A percentile compares a stretch with the other conserved stretches of the same genome.
phyloP scores from a whole-genome alignment of 1,140 invertebrate species.

The Drosophila pruinosa region DNA sequence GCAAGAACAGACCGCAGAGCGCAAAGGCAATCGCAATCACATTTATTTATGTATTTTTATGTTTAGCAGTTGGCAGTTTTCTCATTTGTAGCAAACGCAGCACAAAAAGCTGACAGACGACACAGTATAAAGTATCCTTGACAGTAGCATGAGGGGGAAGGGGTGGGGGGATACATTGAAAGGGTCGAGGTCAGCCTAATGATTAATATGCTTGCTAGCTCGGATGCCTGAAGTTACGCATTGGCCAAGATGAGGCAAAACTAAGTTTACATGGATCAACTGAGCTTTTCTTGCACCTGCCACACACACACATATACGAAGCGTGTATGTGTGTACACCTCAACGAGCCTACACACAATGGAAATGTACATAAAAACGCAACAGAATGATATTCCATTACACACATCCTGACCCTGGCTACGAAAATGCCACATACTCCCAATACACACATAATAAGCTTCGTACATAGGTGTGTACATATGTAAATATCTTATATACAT shows the following conservation, averaged over 20 bases:
- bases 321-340: constrained; percentile 5
- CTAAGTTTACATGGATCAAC: constrained; percentile 14
- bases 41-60: constrained; percentile 79
- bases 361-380: constrained; percentile 38
- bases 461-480: neutral
- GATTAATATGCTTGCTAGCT: constrained; percentile 62
- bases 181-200: constrained; percentile 75
- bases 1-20: constrained; percentile 33
- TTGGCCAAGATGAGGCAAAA: constrained; percentile 2
- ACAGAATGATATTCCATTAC: constrained; percentile 59
- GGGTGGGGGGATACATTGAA: constrained; percentile 21
- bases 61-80: constrained; percentile 68
- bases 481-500: constrained; percentile 32
- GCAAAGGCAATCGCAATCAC: constrained; percentile 69
- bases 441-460: constrained; percentile 1
- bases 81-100: constrained; percentile 67
- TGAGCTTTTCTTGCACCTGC: constrained; percentile 26
- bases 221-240: constrained; percentile 16
- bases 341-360: constrained; percentile 12
- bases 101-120: constrained; percentile 60
- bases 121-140: constrained; percentile 16
- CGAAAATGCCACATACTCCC: constrained; percentile 25
- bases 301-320: neutral
- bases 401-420: constrained; percentile 74
- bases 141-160: neutral